Percentiles rank a stretch among this genome's conserved stretches.
Conservation (phyloP, 2,113 vertebrate genomes). For the Phasianus colchicus region DNA sequence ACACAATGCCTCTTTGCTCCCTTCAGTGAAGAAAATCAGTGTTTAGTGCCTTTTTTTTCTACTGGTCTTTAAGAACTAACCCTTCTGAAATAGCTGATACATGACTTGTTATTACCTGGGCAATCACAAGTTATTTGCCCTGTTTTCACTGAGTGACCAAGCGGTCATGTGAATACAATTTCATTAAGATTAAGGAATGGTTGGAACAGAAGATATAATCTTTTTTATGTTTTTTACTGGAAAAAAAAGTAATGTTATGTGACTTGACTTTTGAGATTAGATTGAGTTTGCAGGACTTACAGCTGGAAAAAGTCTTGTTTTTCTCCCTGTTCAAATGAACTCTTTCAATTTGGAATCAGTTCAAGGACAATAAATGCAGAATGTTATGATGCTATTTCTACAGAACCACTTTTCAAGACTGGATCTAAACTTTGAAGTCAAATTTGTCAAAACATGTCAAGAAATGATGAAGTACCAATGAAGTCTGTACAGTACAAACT, state of each 20-base stretch:
- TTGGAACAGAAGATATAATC: neutral
- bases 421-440: conserved; percentile 22
- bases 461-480: conserved; percentile 9
- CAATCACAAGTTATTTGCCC: neutral
- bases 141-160: neutral
- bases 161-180: accelerated
- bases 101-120: neutral
- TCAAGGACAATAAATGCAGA: neutral
- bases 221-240: neutral
- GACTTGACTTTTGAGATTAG: neutral
- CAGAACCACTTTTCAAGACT: conserved; percentile 7
- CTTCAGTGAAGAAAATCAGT: neutral
- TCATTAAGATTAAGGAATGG: neutral
- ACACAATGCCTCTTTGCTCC: neutral
- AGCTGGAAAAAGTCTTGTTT: neutral
- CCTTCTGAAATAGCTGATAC: neutral
- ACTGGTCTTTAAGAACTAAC: neutral
- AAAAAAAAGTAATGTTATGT: neutral
- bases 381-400: conserved; percentile 9
- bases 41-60: neutral
- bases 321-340: neutral
- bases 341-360: conserved; percentile 16
- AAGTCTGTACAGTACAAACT: neutral
- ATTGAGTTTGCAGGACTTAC: neutral
- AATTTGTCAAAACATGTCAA: conserved; percentile 49